A percentile compares a stretch with the other conserved stretches of the same genome.
These are phyloP conservation scores for Rhinoraja longicauda DNA, from an alignment of 2,797 vertebrate species.

Conservation along the genomic window DNA sequence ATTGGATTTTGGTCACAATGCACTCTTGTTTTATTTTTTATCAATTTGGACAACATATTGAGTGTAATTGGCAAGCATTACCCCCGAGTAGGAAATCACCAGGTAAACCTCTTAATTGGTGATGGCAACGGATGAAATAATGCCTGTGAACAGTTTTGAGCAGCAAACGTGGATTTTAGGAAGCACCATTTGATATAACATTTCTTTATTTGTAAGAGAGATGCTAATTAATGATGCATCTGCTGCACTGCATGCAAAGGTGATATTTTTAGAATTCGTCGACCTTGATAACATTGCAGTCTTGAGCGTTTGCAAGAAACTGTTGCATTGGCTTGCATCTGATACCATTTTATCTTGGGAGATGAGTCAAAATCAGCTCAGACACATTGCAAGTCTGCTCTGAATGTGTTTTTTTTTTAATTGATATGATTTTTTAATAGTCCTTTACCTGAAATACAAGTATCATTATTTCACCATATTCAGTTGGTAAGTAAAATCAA, in stretches of 20 bases:
- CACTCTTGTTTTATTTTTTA: not conserved
- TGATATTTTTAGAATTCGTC: conserved; percentile 14
- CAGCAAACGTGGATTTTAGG: not conserved
- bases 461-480: not conserved
- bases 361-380: not conserved
- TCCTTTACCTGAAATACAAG: no score
- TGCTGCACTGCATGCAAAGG: not conserved
- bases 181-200: not conserved
- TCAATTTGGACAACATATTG: not conserved
- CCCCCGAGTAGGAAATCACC: not conserved
- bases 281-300: not conserved
- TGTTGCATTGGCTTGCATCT: not conserved
- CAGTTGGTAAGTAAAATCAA: not conserved
- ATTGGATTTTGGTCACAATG: not conserved
- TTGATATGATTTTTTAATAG: not conserved
- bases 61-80: not conserved
- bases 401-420: no score
- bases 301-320: not conserved
- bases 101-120: no score
- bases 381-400: not conserved
- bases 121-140: not conserved
- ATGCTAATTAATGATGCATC: not conserved
- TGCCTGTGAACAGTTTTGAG: not conserved
- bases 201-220: not conserved
- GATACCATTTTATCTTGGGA: not conserved